Conservation (phyloP, 2,888 invertebrate species). For the Drosophila histrio region DNA sequence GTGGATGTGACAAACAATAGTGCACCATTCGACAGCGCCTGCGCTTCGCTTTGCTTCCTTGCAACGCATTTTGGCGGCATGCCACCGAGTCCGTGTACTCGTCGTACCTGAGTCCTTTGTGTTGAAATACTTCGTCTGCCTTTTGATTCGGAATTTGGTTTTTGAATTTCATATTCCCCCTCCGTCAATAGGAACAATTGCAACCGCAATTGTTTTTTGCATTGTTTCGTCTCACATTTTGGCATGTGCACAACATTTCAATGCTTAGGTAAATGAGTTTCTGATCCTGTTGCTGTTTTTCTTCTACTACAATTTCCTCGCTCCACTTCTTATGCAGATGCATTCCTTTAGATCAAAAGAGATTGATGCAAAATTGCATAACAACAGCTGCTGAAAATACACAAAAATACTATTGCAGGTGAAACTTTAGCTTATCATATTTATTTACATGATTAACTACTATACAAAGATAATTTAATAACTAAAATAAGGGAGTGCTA, state of each 20-base stretch:
- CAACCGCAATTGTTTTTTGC: slow-evolving; percentile 79
- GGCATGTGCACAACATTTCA: slow-evolving; percentile 74
- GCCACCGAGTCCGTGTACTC: slow-evolving; percentile 32
- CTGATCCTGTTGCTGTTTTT: slow-evolving; percentile 6
- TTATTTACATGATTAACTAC: too few relatives aligned
- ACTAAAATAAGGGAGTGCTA: too few relatives aligned
- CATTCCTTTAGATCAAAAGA: slow-evolving; percentile 25
- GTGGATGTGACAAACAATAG: slow-evolving; percentile 59
- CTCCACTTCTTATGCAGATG: slow-evolving; percentile 55
- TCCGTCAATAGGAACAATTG: slow-evolving; percentile 52
- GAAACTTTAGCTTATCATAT: too few relatives aligned
- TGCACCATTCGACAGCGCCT: slow-evolving; percentile 61
- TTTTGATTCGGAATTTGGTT: slow-evolving; percentile 56
- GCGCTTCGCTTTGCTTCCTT: slow-evolving; percentile 34
- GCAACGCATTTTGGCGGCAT: slow-evolving; percentile 62
- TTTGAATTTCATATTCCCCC: slow-evolving; percentile 37
- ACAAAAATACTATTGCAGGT: slow-evolving; percentile 18
- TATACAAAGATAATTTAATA: too few relatives aligned
- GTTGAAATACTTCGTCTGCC: slow-evolving; percentile 37
- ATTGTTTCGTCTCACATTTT: slow-evolving; percentile 56
- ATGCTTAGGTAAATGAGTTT: slow-evolving; percentile 58
- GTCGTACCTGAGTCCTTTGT: slow-evolving; percentile 57
- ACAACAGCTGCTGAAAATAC: slow-evolving; percentile 40
- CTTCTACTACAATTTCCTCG: not conserved
- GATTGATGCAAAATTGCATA: slow-evolving; percentile 45